phyloP scores from a whole-genome alignment of 2,888 invertebrate species.

The Tromatobia lineatoria region DNA sequence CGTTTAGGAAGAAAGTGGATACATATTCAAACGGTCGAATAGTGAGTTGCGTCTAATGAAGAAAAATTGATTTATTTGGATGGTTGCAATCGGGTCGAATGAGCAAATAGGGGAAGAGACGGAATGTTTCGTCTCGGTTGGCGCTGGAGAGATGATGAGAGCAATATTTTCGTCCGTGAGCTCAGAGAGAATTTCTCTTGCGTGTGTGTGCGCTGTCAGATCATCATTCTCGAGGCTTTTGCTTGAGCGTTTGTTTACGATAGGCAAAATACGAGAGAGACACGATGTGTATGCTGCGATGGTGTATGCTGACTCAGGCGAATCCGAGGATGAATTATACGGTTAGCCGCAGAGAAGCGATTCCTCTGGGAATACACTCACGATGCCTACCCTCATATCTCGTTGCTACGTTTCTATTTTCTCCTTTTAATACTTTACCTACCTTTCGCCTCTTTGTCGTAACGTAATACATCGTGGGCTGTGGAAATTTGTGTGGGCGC shows the following conservation, averaged over 20 bases:
- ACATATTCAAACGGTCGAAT: not conserved
- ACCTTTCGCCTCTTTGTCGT: not conserved
- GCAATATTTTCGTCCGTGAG: slow-evolving; percentile 61
- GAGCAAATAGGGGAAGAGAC: slow-evolving; percentile 25
- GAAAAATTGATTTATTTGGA: slow-evolving; percentile 32
- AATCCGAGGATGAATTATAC: slow-evolving; percentile 55
- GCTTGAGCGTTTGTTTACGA: slow-evolving; percentile 31
- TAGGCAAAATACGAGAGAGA: slow-evolving; percentile 5
- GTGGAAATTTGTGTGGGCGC: slow-evolving; percentile 46
- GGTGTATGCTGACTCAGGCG: slow-evolving; percentile 62
- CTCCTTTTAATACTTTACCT: slow-evolving; percentile 1
- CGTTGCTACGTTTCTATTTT: not conserved
- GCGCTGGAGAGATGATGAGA: slow-evolving; percentile 22
- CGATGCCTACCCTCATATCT: slow-evolving; percentile 51
- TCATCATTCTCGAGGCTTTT: slow-evolving; percentile 29
- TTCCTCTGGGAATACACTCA: slow-evolving; percentile 36
- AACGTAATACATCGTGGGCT: slow-evolving; percentile 3
- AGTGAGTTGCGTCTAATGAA: not conserved
- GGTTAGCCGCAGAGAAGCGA: slow-evolving; percentile 32
- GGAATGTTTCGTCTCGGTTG: slow-evolving; percentile 4
- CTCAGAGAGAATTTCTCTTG: slow-evolving; percentile 33
- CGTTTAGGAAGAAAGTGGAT: not conserved
- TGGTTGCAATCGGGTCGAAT: not conserved
- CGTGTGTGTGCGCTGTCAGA: not conserved
- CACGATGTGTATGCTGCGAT: not conserved